Conservation (phyloP, 2,888 invertebrate genomes). For the Lasioglossum malachurum region DNA sequence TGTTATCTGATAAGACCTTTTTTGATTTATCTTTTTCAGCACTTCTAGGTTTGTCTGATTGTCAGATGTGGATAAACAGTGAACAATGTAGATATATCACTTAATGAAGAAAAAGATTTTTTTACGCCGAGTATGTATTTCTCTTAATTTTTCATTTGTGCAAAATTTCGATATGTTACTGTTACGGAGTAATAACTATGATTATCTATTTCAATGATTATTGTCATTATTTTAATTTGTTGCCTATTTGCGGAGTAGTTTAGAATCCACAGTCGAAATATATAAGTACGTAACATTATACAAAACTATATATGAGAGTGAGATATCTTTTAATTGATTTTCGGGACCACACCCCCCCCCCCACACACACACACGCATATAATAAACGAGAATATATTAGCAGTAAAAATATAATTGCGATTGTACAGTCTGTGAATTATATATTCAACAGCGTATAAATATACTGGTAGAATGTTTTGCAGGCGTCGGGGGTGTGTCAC, state of each 20-base stretch:
- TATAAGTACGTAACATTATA: not conserved
- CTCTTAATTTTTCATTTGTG: too few relatives aligned
- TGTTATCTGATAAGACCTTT: slow-evolving; percentile 10
- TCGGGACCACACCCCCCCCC: too few relatives aligned
- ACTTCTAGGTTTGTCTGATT: not conserved
- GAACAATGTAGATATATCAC: not conserved
- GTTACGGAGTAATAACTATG: too few relatives aligned
- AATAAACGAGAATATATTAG: not conserved
- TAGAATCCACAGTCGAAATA: too few relatives aligned
- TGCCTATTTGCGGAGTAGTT: not conserved
- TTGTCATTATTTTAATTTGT: too few relatives aligned
- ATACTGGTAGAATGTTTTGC: not conserved
- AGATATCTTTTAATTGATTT: not conserved
- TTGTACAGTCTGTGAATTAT: not conserved
- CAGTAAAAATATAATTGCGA: not conserved
- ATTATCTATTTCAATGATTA: too few relatives aligned
- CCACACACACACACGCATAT: too few relatives aligned
- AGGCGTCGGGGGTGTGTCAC: slow-evolving; percentile 3
- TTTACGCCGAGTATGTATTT: too few relatives aligned
- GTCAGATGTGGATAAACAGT: not conserved
- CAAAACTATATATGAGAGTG: not conserved
- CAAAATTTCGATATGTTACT: too few relatives aligned
- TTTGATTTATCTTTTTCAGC: not conserved
- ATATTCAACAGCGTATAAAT: not conserved
- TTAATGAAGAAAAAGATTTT: not conserved